Percentiles rank a stretch among this genome's conserved stretches.
phyloP scores from a whole-genome alignment of 2,797 vertebrate species.

The Euphonia xanthogaster region DNA sequence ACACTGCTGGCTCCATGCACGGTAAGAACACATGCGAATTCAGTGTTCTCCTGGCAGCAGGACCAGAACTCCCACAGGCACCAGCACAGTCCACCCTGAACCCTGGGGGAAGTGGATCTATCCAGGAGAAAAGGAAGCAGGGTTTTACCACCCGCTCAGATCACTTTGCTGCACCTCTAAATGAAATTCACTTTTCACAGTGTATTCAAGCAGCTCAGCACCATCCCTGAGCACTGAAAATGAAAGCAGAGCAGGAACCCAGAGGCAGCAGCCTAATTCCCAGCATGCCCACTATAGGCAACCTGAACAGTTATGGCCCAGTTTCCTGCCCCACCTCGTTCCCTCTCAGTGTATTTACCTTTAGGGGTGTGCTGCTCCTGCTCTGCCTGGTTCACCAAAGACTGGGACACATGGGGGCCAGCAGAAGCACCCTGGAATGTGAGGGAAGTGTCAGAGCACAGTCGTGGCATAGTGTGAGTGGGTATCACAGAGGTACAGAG shows the following conservation, averaged over 20 bases:
- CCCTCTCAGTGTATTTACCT: constrained; percentile 72
- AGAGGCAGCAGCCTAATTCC: not conserved
- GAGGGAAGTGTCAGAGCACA: not conserved
- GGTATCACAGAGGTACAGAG: not conserved
- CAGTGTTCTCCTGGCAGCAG: not conserved
- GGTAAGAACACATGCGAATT: not conserved
- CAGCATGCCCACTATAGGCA: not conserved
- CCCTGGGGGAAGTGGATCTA: not conserved
- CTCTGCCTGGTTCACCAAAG: constrained; percentile 70
- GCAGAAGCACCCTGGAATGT: constrained; percentile 71
- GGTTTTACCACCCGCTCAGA: not conserved
- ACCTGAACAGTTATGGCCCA: not conserved
- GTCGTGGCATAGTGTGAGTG: not conserved
- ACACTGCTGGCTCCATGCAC: not conserved
- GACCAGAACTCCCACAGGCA: not conserved
- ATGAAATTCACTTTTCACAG: not conserved
- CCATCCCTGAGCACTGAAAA: not conserved
- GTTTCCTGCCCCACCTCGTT: not conserved
- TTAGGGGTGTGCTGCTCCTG: constrained; percentile 68
- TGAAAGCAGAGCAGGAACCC: not conserved
- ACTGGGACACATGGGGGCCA: constrained; percentile 54
- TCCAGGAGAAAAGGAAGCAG: not conserved
- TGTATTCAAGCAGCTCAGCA: not conserved
- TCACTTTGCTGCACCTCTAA: not conserved
- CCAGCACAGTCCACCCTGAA: not conserved